Base-by-base conservation (phyloP, 1,140 invertebrate genomes). In the Caenorhabditis inopinata region DNA sequence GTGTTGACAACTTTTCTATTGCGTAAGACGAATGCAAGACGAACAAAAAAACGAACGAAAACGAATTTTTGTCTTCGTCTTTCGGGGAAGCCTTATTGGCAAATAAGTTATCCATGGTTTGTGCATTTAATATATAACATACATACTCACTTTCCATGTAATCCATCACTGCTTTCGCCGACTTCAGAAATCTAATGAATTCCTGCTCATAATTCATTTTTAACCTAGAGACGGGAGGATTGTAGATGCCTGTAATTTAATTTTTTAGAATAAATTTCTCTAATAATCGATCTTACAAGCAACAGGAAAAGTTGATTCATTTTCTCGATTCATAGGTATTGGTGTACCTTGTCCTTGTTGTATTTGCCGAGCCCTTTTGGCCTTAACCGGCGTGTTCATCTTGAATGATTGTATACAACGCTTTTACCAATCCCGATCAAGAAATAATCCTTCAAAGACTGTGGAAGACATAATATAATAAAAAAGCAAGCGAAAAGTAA, bases 301-400 rank as follows among this genome's bases (percentile, higher is more conserved):
- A 6, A 12, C 11, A 6, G n/a, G 4, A 7, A 9, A 18, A 21
- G 32, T 2, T 9, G 3, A 7, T 0, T 38, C 12, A 11, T 9
- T 68, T 25, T 25, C 16, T 42, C 58, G 32, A 38, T n/a, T 16
- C 4, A 25, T 9, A 21, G 58, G 58, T 7, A 68, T 68, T 1
- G 58, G 58, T 0, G 58, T 68, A 1, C 58, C 58, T 42, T 9
- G 25, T 9, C 11, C 7, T 32, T 68, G 25, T 9, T 38, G 38
- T 14, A 5, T 42, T 42, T 42, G 14, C n/a, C 58, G 32, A 32
- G n/a, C 6, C 18, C 21, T 58, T 38, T 68, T 68, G 5, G n/a
- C n/a, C n/a, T 68, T 38, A 6, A 38, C 58, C n/a, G 58, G 96
- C 97, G 84, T 95, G 95, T 58, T 95, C 97, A 89, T 91, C 98